Conservation (phyloP, 92 coral and sea anemone species). For the Epizoanthus ramosus region DNA sequence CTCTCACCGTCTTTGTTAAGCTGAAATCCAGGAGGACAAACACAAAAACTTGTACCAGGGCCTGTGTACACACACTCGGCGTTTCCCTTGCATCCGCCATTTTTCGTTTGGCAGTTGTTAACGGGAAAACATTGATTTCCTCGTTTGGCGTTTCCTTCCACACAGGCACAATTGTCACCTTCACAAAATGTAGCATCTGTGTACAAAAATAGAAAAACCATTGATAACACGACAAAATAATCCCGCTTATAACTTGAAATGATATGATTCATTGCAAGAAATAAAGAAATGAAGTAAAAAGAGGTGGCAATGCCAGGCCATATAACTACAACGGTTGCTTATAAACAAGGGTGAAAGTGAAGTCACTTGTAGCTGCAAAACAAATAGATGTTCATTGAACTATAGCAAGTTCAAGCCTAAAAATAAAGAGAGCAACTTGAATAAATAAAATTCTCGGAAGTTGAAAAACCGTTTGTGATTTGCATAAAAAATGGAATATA, state of each 20-base stretch:
- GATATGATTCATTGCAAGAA: no score
- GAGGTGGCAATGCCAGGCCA: no score
- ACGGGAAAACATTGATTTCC: slow-evolving; percentile 59
- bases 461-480: no score
- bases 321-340: no score
- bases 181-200: slow-evolving; percentile 47
- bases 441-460: no score
- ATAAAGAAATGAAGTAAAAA: no score
- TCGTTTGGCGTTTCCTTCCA: slow-evolving; percentile 44
- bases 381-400: background rate
- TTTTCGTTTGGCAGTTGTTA: slow-evolving; percentile 54
- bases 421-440: no score
- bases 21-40: slow-evolving; percentile 54
- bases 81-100: slow-evolving; percentile 57
- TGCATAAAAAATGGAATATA: no score
- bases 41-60: slow-evolving; percentile 47
- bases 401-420: no score
- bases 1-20: slow-evolving; percentile 44
- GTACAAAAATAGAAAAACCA: background rate
- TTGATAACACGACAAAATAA: no score
- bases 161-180: slow-evolving; percentile 39
- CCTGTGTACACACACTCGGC: slow-evolving; percentile 65
- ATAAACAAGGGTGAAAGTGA: background rate
- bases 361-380: background rate
- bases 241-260: no score